These are phyloP conservation scores for Synergus japonicus DNA, from an alignment of 2,888 invertebrate genomes.

Conservation along the genomic window DNA sequence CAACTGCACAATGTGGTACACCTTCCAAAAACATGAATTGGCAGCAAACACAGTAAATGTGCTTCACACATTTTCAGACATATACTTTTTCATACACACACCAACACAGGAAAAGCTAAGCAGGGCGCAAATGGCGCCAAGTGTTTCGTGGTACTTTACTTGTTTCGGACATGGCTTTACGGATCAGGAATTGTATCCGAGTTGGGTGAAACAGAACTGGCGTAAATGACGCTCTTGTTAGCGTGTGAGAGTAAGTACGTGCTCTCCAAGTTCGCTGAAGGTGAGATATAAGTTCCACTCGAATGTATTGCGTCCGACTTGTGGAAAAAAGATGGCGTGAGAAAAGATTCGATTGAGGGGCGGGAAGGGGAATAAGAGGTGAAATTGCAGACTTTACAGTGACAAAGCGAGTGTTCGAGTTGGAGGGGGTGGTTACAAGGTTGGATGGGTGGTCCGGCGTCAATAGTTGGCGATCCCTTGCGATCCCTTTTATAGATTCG, in stretches of 20 bases:
- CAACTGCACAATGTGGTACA: conserved; percentile 1
- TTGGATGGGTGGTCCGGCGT: background rate
- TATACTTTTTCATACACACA: background rate
- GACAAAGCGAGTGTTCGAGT: conserved; percentile 32
- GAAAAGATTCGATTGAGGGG: conserved; percentile 32
- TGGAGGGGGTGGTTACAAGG: background rate
- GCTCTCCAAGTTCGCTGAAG: conserved; percentile 28
- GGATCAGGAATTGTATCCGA: conserved; percentile 33
- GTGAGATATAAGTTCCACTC: conserved; percentile 34
- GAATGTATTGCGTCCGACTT: conserved; percentile 37
- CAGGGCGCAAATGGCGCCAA: conserved; percentile 35
- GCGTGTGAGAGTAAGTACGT: conserved; percentile 29
- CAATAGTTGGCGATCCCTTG: conserved; percentile 37
- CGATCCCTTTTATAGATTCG: background rate
- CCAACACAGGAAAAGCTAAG: conserved; percentile 9
- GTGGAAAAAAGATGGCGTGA: conserved; percentile 29
- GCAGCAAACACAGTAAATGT: background rate
- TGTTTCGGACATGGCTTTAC: conserved; percentile 30
- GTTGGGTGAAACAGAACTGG: conserved; percentile 34
- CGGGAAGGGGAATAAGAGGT: background rate
- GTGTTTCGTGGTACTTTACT: conserved; percentile 33
- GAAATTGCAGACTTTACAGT: conserved; percentile 39
- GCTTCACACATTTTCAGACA: background rate
- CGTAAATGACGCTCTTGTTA: conserved; percentile 40
- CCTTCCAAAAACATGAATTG: conserved; percentile 20